phyloP scores from a whole-genome alignment of 1,140 invertebrate genomes.

The Babylonia areolata region DNA sequence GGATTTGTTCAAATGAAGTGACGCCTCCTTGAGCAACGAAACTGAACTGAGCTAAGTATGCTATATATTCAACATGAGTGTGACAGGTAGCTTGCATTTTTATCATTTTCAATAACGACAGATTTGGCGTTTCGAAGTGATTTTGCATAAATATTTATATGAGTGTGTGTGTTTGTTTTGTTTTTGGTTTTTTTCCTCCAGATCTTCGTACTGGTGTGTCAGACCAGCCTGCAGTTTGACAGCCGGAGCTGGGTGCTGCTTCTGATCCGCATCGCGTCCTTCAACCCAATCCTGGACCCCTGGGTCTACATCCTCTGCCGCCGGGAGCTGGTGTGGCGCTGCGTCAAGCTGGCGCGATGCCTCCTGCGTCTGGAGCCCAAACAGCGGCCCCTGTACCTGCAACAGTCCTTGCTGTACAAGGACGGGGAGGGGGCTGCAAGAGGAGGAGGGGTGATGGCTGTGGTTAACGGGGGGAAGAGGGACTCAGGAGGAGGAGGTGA shows the following conservation, averaged over 20 bases:
- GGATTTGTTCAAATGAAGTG: no score
- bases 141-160: background rate
- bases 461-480: background rate
- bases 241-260: conserved; percentile 67
- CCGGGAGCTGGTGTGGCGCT: conserved; percentile 61
- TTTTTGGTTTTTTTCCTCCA: conserved; percentile 41
- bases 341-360: conserved; percentile 53
- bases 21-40: no score
- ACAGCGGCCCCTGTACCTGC: conserved; percentile 26
- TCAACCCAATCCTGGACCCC: conserved; percentile 76
- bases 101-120: background rate
- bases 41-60: no score
- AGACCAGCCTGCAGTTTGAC: conserved; percentile 53
- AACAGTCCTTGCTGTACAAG: background rate
- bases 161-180: conserved; percentile 14
- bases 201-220: conserved; percentile 73
- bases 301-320: conserved; percentile 76
- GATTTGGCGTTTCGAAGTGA: no score
- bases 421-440: background rate
- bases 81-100: background rate
- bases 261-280: conserved; percentile 73
- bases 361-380: conserved; percentile 48
- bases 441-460: background rate
- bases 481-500: background rate
- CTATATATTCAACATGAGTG: no score